These are phyloP conservation scores for Cygnus atratus DNA, from an alignment of 2,113 vertebrate genomes.

Conservation along the genomic window DNA sequence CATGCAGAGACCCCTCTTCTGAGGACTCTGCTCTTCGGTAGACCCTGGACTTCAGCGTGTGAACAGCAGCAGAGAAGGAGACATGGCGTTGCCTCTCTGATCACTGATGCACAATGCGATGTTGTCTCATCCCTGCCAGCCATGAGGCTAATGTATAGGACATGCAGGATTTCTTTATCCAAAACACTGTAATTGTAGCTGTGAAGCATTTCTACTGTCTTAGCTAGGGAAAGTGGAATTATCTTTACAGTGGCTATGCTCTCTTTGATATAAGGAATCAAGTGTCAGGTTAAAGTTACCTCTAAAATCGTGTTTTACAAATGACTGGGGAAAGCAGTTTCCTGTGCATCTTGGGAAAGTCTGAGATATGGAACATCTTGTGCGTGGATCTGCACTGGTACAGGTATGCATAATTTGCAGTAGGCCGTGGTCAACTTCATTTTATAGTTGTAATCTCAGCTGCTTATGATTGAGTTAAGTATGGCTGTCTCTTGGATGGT, in stretches of 20 bases:
- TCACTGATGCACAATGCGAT: not conserved
- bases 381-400: not conserved
- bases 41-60: rapidly evolving
- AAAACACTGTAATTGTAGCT: rapidly evolving
- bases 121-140: not conserved
- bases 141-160: not conserved
- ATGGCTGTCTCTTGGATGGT: not conserved
- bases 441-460: not conserved
- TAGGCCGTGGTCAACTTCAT: not conserved
- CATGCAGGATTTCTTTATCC: rapidly evolving
- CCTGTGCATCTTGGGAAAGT: not conserved
- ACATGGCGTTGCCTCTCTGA: not conserved
- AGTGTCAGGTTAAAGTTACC: not conserved
- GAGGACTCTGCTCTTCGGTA: not conserved
- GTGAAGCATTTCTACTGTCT: not conserved
- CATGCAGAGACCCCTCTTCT: not conserved
- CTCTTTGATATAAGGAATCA: not conserved
- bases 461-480: not conserved
- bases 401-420: not conserved
- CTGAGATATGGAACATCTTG: not conserved
- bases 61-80: not conserved
- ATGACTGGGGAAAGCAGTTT: not conserved
- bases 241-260: not conserved
- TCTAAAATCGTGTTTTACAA: not conserved
- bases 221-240: not conserved